Evolutionary conservation across 1,140 invertebrate genomes (phyloP).

Genomic region (Drosophila sechellia): DNA sequence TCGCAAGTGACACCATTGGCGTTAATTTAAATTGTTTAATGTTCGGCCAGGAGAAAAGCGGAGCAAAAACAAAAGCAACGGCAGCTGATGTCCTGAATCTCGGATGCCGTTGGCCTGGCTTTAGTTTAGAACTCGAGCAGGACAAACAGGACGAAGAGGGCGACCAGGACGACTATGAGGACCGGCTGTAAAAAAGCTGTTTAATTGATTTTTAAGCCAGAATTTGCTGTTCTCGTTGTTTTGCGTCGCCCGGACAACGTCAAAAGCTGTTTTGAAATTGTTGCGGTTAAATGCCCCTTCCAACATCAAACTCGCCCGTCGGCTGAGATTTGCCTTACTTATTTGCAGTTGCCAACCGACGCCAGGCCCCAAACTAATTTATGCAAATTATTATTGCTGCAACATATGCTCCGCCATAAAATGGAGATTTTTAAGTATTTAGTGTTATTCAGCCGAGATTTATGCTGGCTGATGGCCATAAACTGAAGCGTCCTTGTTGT

Average conservation of each 20-base stretch:
- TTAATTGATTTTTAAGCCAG: constrained; percentile 84
- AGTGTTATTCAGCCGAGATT: constrained; percentile 78
- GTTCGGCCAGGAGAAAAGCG: constrained; percentile 46
- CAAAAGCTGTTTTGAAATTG: constrained; percentile 81
- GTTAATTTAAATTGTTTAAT: constrained; percentile 84
- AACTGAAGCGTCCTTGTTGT: constrained; percentile 50
- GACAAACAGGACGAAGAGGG: background rate
- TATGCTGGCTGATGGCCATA: constrained; percentile 65
- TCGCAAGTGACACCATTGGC: constrained; percentile 83
- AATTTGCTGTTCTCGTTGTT: constrained; percentile 73
- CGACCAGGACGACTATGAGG: constrained; percentile 3
- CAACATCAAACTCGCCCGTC: background rate
- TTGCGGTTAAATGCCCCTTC: constrained; percentile 53
- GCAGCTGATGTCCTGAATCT: constrained; percentile 67
- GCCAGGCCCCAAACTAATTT: constrained; percentile 71
- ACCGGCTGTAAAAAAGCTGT: constrained; percentile 73
- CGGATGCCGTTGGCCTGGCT: constrained; percentile 60
- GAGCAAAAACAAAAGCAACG: constrained; percentile 32
- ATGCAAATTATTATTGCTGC: constrained; percentile 82
- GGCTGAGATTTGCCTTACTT: constrained; percentile 61
- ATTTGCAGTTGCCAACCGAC: constrained; percentile 68
- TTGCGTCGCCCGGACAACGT: constrained; percentile 72
- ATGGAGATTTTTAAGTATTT: constrained; percentile 83
- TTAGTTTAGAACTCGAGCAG: constrained; percentile 22
- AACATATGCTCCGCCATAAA: constrained; percentile 81